Evolutionary conservation across 2,888 invertebrate species (phyloP).

Genomic region (Rugalucina vietnamica): DNA sequence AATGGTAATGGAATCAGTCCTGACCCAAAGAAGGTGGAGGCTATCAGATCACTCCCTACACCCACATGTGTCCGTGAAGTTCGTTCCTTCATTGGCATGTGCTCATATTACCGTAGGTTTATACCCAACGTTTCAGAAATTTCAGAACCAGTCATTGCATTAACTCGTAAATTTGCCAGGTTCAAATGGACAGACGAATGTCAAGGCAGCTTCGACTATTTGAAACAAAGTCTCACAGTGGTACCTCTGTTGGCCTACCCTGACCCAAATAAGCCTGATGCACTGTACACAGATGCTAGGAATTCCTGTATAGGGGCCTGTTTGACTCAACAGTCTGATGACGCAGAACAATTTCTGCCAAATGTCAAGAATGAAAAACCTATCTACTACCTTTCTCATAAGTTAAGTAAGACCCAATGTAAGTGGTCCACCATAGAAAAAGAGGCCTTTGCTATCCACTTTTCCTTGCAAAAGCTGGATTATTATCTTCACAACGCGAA

Average conservation of each 20-base stretch:
- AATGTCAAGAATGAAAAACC: slow-evolving; percentile 13
- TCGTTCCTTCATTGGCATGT: slow-evolving; percentile 29
- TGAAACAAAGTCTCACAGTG: slow-evolving; percentile 13
- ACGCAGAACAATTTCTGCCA: background rate
- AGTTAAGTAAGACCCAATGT: slow-evolving; percentile 1
- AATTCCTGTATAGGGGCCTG: background rate
- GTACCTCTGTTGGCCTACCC: slow-evolving; percentile 19
- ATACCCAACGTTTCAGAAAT: slow-evolving; percentile 43
- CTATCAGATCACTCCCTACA: slow-evolving; percentile 32
- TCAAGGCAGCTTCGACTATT: slow-evolving; percentile 15
- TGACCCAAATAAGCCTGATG: slow-evolving; percentile 9
- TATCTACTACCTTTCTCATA: slow-evolving; percentile 1
- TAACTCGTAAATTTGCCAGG: slow-evolving; percentile 23
- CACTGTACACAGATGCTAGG: slow-evolving; percentile 16
- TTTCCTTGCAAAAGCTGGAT: background rate
- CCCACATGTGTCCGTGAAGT: slow-evolving; percentile 31
- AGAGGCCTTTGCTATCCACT: slow-evolving; percentile 19
- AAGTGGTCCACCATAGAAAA: slow-evolving; percentile 17
- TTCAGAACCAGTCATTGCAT: slow-evolving; percentile 32
- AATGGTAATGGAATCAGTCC: slow-evolving; percentile 38
- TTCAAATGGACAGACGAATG: slow-evolving; percentile 11
- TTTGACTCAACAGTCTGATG: background rate
- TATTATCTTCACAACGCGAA: too few relatives aligned
- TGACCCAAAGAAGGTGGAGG: slow-evolving; percentile 35
- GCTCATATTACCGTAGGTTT: slow-evolving; percentile 33